Percentiles rank a stretch among this genome's conserved stretches.
These are phyloP conservation scores for Acromyrmex echinatior DNA, from an alignment of 1,140 invertebrate species.

Conservation along the genomic window DNA sequence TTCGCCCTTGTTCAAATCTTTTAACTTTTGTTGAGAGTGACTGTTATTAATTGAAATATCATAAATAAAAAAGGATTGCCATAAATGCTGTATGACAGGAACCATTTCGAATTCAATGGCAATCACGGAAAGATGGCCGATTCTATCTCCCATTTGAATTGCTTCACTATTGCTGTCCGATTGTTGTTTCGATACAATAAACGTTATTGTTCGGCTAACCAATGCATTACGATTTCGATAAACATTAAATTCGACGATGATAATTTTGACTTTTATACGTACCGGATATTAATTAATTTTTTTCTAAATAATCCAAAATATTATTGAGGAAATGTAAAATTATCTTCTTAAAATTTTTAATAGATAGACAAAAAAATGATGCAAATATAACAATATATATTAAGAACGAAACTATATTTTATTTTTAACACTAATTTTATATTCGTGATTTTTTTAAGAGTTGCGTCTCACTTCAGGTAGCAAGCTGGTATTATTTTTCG, in stretches of 20 bases:
- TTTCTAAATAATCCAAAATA: not conserved
- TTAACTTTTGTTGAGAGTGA: slow-evolving; percentile 17
- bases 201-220: slow-evolving; percentile 76
- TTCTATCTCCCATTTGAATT: slow-evolving; percentile 77
- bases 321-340: no score
- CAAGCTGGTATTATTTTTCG: no score
- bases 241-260: slow-evolving; percentile 77
- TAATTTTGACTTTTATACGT: slow-evolving; percentile 35
- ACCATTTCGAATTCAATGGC: slow-evolving; percentile 52
- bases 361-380: not conserved
- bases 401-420: not conserved
- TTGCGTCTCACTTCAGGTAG: not conserved
- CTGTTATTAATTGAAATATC: slow-evolving; percentile 39
- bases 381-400: not conserved
- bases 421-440: slow-evolving; percentile 10
- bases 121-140: slow-evolving; percentile 73
- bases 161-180: slow-evolving; percentile 76
- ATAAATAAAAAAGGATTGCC: slow-evolving; percentile 46
- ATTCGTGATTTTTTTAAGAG: not conserved
- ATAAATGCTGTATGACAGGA: slow-evolving; percentile 53
- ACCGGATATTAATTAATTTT: slow-evolving; percentile 1
- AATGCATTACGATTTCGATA: slow-evolving; percentile 78
- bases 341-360: not conserved
- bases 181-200: slow-evolving; percentile 81
- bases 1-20: not conserved